Evolutionary conservation across 2,888 invertebrate genomes (phyloP).

Genomic region (Drosophila affinis): DNA sequence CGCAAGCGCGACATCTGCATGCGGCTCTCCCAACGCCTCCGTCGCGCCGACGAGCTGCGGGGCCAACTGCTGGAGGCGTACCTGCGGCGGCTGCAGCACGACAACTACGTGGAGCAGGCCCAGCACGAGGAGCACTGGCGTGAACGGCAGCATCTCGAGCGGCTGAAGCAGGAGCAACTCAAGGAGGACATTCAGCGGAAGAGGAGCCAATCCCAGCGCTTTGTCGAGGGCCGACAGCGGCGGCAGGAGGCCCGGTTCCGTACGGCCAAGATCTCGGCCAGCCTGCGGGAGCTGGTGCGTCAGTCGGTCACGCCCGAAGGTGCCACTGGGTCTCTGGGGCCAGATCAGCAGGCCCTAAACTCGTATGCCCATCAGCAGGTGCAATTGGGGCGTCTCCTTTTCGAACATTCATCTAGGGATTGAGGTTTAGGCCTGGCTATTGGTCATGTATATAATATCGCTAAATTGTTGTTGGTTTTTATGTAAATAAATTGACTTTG

Average conservation of each 20-base stretch:
- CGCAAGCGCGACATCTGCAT: constrained; percentile 80
- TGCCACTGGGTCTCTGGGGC: constrained; percentile 23
- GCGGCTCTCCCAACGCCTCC: constrained; percentile 78
- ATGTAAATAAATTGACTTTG: constrained; percentile 39
- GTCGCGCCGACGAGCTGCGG: constrained; percentile 81
- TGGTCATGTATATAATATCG: constrained; percentile 20
- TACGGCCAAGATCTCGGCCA: constrained; percentile 82
- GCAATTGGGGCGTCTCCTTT: constrained; percentile 62
- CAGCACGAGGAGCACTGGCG: constrained; percentile 83
- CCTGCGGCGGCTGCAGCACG: constrained; percentile 79
- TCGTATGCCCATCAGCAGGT: constrained; percentile 61
- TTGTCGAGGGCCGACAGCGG: constrained; percentile 77
- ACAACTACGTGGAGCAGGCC: constrained; percentile 81
- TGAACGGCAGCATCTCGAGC: constrained; percentile 77
- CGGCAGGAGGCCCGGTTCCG: constrained; percentile 78
- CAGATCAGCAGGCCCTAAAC: constrained; percentile 42
- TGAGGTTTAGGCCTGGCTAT: background rate
- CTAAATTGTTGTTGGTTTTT: constrained; percentile 35
- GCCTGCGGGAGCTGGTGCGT: constrained; percentile 82
- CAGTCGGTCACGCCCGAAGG: constrained; percentile 82
- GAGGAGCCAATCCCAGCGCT: constrained; percentile 77
- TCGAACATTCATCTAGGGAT: constrained; percentile 42
- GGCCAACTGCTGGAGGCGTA: constrained; percentile 78
- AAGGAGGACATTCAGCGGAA: constrained; percentile 80
- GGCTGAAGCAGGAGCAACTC: constrained; percentile 75